Evolutionary conservation across 2,797 vertebrate genomes (phyloP), one percentile per base, ranked within the genome.

Genomic region (Alectoris magna): DNA sequence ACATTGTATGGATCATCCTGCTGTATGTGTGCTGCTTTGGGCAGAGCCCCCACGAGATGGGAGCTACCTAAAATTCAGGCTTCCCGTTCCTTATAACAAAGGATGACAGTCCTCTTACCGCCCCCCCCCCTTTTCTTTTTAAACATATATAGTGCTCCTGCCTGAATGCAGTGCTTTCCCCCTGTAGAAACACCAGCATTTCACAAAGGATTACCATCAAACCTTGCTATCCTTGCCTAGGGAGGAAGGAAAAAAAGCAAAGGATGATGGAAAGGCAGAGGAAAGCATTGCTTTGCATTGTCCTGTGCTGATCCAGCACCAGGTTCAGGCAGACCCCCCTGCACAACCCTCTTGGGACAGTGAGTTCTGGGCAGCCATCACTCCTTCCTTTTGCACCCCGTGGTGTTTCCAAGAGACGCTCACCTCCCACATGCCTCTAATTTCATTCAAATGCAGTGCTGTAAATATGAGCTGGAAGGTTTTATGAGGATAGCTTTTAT

Each of bases 401-500:
- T 67, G 19, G 1, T 26, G 22, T 88, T 69, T 86, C 23, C 3
- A 29, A 44, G 36, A 74, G 56, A 15, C 39, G 11, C 60, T 74
- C 62, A 22, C 75, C 31, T 80, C 41, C 29, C 59, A 68, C 41
- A 5, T 23, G 19, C 13, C 19, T 31, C 72, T 62, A 51, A 5
- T 48, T 74, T 91, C 79, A 69, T 86, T 94, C 51, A 73, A 72
- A 69, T 13, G 8, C 11, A 24, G 29, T 15, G 8, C 34, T 78
- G 51, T 78, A 87, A 88, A 93, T 88, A 67, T 1, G 23, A 58
- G 49, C 81, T 84, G 63, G 88, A 73, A 74, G 66, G 53, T 18
- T 96, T 84, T n/a, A 46, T 22, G 53, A 56, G 46, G 91, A 26
- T 56, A 78, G 76, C 68, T 84, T 72, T 89, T 69, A 46, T 87